Evolutionary conservation across 1,140 invertebrate species (phyloP).

Genomic region (Drosophila rufa): DNA sequence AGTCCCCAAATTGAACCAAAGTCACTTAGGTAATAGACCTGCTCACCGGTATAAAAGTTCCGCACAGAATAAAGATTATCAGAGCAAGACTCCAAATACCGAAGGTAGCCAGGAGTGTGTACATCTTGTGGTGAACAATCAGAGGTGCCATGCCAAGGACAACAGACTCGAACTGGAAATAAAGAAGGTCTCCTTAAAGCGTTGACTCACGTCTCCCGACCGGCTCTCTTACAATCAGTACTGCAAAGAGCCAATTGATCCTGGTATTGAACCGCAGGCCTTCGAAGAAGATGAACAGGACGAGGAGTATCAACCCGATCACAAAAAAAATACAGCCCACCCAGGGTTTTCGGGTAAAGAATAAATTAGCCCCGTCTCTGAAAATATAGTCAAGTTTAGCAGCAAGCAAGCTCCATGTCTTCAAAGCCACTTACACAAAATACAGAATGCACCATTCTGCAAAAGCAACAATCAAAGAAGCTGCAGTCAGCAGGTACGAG

Average conservation of each 20-base stretch:
- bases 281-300: conserved; percentile 61
- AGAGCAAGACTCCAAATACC: conserved; percentile 35
- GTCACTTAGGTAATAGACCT: too few species aligned
- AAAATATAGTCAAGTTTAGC: neutral
- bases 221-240: conserved; percentile 48
- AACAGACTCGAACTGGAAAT: conserved; percentile 43
- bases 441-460: conserved; percentile 44
- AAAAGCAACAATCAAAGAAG: conserved; percentile 8
- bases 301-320: conserved; percentile 31
- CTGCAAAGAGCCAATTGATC: conserved; percentile 51
- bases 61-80: conserved; percentile 32
- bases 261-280: conserved; percentile 36
- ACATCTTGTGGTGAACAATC: conserved; percentile 31
- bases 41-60: conserved; percentile 49
- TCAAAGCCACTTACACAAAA: conserved; percentile 34
- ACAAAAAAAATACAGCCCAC: conserved; percentile 39
- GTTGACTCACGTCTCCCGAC: too few species aligned
- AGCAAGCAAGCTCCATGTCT: too few species aligned
- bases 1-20: too few species aligned
- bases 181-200: neutral
- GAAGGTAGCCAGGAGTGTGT: conserved; percentile 38
- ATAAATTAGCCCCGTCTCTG: conserved; percentile 2
- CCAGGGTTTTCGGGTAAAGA: conserved; percentile 24
- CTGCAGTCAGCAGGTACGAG: conserved; percentile 15
- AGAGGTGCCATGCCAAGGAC: conserved; percentile 40